Conservation (phyloP, 1,140 invertebrate genomes). For the Pseudoatta argentina region DNA sequence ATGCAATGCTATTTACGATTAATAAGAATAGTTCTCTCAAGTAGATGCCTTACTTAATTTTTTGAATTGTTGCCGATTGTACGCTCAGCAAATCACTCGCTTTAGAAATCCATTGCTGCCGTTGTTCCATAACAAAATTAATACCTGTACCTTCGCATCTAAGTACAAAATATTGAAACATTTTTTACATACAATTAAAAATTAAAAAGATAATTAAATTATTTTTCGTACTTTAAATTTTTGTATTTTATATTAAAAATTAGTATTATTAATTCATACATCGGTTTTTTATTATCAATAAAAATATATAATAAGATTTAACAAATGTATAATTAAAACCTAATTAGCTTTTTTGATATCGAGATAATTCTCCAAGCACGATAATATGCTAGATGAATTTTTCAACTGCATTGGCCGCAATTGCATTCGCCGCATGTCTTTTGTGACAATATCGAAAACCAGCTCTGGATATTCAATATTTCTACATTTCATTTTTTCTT, state of each 20-base stretch:
- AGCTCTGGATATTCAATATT: slow-evolving; percentile 43
- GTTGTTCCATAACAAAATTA: slow-evolving; percentile 66
- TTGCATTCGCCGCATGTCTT: slow-evolving; percentile 75
- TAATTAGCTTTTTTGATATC: slow-evolving; percentile 61
- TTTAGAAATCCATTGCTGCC: slow-evolving; percentile 71
- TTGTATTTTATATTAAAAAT: neutral
- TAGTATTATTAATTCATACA: neutral
- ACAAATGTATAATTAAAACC: neutral
- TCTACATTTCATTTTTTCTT: slow-evolving; percentile 12
- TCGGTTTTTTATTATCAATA: neutral
- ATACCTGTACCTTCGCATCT: slow-evolving; percentile 75
- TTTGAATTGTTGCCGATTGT: slow-evolving; percentile 76
- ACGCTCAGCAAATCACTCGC: slow-evolving; percentile 71
- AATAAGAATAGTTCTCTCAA: neutral
- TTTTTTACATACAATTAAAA: slow-evolving; percentile 45
- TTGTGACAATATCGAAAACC: slow-evolving; percentile 78
- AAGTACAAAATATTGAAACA: slow-evolving; percentile 44
- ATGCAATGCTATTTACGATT: slow-evolving; percentile 1
- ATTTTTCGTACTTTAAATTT: neutral
- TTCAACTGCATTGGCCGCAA: slow-evolving; percentile 76
- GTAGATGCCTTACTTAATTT: slow-evolving; percentile 74
- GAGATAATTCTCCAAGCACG: slow-evolving; percentile 80
- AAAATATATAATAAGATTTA: neutral
- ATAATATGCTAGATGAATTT: slow-evolving; percentile 75
- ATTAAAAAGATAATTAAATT: neutral